Percentiles rank a stretch among this genome's conserved stretches.
Evolutionary conservation across 2,113 vertebrate genomes (phyloP).

Genomic region (Tenrec ecaudatus): DNA sequence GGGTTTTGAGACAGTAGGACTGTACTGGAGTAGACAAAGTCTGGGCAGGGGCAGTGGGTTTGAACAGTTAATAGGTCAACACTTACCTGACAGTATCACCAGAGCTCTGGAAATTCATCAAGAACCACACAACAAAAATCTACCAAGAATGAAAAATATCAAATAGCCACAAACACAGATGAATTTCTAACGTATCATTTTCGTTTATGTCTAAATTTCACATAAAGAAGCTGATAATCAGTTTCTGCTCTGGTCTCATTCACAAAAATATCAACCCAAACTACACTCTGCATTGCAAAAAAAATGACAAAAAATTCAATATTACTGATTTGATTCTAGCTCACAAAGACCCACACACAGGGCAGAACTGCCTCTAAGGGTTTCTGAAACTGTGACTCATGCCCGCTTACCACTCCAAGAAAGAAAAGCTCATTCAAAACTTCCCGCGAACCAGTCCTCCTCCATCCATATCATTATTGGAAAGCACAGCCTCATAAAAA

Average conservation of each 20-base stretch:
- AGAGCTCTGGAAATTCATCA: neutral
- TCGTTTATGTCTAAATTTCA: conserved; percentile 4
- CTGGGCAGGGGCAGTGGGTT: too few species aligned
- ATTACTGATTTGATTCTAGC: too few species aligned
- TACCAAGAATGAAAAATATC: neutral
- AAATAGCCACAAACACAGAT: neutral
- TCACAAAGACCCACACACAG: too few species aligned
- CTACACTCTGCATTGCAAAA: neutral
- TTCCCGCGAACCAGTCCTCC: neutral
- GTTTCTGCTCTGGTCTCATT: neutral
- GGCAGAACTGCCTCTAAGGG: too few species aligned
- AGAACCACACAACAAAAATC: neutral
- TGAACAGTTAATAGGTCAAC: too few species aligned
- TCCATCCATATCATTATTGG: neutral
- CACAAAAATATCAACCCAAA: conserved; percentile 22
- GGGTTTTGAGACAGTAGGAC: too few species aligned
- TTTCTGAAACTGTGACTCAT: too few species aligned
- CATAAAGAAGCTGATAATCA: neutral
- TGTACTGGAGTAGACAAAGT: too few species aligned
- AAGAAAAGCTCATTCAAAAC: neutral
- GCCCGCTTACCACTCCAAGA: neutral
- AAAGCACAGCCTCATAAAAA: neutral
- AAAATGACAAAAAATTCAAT: too few species aligned
- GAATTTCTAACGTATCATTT: conserved; percentile 8
- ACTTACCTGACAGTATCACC: too few species aligned